Evolutionary conservation across 53 echinoderm and acorn worm genomes (phyloP), one percentile per base, ranked within the genome.

Genomic region (Stichopus horrens): DNA sequence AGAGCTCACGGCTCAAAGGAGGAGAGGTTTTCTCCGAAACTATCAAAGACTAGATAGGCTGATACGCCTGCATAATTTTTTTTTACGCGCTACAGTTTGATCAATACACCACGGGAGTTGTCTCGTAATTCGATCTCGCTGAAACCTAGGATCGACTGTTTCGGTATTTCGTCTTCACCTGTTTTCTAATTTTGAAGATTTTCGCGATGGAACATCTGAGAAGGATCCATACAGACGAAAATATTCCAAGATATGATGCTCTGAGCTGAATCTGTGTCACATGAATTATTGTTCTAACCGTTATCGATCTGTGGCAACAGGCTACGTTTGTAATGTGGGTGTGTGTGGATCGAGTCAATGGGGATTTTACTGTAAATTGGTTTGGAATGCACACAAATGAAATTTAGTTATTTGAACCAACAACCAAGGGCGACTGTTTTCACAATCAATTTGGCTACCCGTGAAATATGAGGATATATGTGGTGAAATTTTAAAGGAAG

Each of bases 1-100:
- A 81, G 57, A 54, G 81, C 81, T 21, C 19, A 58, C 81, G 81
- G 81, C 81, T 81, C 58, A 57, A 81, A 21, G 81, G 57, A 81
- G 81, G 57, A 81, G 81, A 21, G 55, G 19, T 37, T 81, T 77
- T 58, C 81, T 54, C 57, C 58, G 58, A 81, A 81, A 56, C 19
- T 57, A 20, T 56, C 21, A 81, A 81, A 57, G 57, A 58, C 22
- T 11, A 81, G 56, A 81, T 18, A 21, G 57, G 7, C 6, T 7
- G 14, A 71, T 71, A 71, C 18, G 14, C 71, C n/a, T 71, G 71
- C 18, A 71, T 18, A 71, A 71, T 71, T n/a, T 71, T 37, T 37
- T 37, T 37, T 71, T 71, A 71, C 71, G 18, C 71, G 71, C n/a
- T 59, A 11, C 6, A 71, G 71, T 18, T 20, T 71, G 71, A 71